phyloP scores from a whole-genome alignment of 2,113 vertebrate species.

The Deroptyus accipitrinus region DNA sequence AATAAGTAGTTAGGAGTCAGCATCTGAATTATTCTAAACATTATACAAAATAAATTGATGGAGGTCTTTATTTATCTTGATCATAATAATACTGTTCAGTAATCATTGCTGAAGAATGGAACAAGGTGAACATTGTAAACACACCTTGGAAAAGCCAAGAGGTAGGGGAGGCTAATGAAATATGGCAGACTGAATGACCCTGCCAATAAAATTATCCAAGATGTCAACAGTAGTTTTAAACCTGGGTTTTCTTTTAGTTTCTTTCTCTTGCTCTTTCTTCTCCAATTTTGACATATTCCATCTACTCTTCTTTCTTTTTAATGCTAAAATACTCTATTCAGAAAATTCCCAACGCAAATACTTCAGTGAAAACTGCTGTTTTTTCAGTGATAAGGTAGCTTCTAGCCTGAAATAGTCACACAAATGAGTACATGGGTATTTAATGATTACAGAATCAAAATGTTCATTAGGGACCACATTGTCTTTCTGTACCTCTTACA shows the following conservation, averaged over 20 bases:
- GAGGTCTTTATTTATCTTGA: slow-evolving; percentile 25
- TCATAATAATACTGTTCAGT: background rate
- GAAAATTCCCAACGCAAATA: background rate
- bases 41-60: slow-evolving; percentile 17
- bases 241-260: background rate
- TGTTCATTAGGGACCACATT: background rate
- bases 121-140: background rate
- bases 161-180: slow-evolving; percentile 34
- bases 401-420: background rate
- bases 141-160: slow-evolving; percentile 11
- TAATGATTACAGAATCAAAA: background rate
- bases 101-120: slow-evolving; percentile 25
- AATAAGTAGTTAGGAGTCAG: background rate
- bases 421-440: background rate
- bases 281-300: background rate
- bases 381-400: background rate
- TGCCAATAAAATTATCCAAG: slow-evolving; percentile 24
- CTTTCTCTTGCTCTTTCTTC: background rate
- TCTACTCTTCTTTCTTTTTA: background rate
- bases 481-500: background rate
- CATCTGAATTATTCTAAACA: slow-evolving; percentile 35
- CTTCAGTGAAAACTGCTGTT: background rate
- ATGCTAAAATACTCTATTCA: background rate
- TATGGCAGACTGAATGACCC: slow-evolving; percentile 1
- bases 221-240: background rate